Percentiles rank a stretch among this genome's conserved stretches.
Conservation (phyloP, 1,140 invertebrate species). For the Thaumatotibia leucotreta region DNA sequence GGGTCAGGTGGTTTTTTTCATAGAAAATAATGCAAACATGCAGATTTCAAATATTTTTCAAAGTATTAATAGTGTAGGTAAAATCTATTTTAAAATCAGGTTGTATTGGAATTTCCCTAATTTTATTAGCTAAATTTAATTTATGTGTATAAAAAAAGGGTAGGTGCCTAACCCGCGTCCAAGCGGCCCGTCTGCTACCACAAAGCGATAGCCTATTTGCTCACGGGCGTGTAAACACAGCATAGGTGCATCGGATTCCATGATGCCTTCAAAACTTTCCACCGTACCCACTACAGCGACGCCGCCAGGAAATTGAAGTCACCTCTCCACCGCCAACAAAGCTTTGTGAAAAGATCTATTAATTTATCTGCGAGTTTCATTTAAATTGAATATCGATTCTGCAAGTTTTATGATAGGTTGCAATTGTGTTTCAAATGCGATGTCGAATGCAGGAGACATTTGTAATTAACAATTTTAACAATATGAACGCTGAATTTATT, state of each 20-base stretch:
- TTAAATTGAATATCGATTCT: slow-evolving; percentile 71
- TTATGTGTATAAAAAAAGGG: no score
- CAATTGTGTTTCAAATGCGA: not conserved
- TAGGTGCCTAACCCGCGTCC: no score
- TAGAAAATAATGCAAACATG: no score
- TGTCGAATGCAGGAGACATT: slow-evolving; percentile 3
- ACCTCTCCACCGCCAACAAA: slow-evolving; percentile 60
- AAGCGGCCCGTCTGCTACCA: slow-evolving; percentile 17
- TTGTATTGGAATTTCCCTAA: no score
- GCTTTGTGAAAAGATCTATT: slow-evolving; percentile 70
- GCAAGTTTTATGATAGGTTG: slow-evolving; percentile 7
- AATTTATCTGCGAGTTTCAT: slow-evolving; percentile 65
- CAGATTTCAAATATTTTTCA: no score
- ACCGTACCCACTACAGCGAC: slow-evolving; percentile 43
- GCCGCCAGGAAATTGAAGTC: slow-evolving; percentile 72
- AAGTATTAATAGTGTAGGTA: no score
- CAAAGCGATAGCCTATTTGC: slow-evolving; percentile 53
- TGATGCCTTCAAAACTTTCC: slow-evolving; percentile 64
- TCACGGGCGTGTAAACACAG: slow-evolving; percentile 47
- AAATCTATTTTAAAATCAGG: no score
- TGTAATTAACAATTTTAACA: not conserved
- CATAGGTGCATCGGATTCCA: slow-evolving; percentile 60
- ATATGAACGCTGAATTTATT: not conserved
- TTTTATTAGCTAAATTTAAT: no score
- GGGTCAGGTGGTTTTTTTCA: no score